Percentiles rank a stretch among this genome's conserved stretches.
These are phyloP conservation scores for Morphnarchus princeps DNA, from an alignment of 2,113 vertebrate species.

Conservation along the genomic window DNA sequence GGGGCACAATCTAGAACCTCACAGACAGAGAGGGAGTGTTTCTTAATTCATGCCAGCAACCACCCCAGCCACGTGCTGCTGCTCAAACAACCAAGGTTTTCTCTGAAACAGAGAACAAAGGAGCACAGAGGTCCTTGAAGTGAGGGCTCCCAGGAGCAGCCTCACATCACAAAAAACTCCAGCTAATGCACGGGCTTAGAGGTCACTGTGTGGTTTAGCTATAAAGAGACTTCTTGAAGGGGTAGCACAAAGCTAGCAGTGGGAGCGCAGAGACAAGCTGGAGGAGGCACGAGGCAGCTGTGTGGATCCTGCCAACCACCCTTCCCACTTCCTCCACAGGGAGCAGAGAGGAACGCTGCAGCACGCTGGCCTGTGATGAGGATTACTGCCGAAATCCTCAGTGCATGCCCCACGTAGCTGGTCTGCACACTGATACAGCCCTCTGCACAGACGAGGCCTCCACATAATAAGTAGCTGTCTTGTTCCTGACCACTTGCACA, in stretches of 20 bases:
- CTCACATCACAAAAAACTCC: not conserved
- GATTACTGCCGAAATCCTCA: not conserved
- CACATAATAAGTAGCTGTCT: not conserved
- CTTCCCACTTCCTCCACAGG: constrained; percentile 10
- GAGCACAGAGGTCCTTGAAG: not conserved
- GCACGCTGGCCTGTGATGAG: not conserved
- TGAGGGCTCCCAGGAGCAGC: not conserved
- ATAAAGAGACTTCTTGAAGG: not conserved
- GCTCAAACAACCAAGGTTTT: not conserved
- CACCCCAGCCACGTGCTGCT: not conserved
- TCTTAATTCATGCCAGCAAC: not conserved
- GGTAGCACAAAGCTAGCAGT: not conserved
- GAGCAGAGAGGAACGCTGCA: not conserved
- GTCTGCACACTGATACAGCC: not conserved
- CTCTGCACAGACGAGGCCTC: not conserved
- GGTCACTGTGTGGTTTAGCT: not conserved
- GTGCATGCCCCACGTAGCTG: not conserved
- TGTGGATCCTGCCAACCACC: not conserved
- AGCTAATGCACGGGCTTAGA: not conserved
- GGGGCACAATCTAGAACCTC: not conserved
- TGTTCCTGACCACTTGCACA: not conserved
- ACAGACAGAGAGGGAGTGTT: not conserved
- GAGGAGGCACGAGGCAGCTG: not conserved
- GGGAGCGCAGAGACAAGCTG: not conserved
- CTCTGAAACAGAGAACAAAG: not conserved